These are phyloP conservation scores for Anagrus nilaparvatae DNA, from an alignment of 1,140 invertebrate genomes.

Conservation along the genomic window DNA sequence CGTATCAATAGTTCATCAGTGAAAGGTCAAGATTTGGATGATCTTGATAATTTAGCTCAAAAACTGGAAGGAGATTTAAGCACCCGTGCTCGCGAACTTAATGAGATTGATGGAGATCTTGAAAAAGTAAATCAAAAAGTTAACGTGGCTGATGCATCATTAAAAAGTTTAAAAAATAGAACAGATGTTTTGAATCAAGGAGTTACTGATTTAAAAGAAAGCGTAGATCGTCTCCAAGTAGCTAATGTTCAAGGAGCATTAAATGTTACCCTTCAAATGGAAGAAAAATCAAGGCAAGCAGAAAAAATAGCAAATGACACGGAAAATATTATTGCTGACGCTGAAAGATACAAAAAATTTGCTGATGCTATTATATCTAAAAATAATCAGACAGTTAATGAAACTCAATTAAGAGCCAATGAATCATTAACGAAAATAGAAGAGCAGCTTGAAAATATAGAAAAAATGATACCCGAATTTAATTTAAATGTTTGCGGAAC, in stretches of 20 bases:
- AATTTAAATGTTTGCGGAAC: constrained; percentile 87
- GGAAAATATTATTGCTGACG: constrained; percentile 53
- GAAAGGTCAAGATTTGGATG: constrained; percentile 62
- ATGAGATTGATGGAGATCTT: constrained; percentile 52
- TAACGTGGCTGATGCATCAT: constrained; percentile 62
- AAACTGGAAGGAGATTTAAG: constrained; percentile 46
- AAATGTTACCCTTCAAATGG: constrained; percentile 77
- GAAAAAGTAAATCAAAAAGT: constrained; percentile 70
- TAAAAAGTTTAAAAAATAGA: constrained; percentile 63
- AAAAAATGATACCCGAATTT: constrained; percentile 66
- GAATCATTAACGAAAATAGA: constrained; percentile 55
- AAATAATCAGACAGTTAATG: constrained; percentile 57
- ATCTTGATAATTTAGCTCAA: constrained; percentile 47
- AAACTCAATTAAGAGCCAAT: constrained; percentile 58
- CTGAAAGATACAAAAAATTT: constrained; percentile 69
- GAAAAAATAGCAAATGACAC: constrained; percentile 52
- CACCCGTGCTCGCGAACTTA: constrained; percentile 44
- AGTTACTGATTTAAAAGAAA: constrained; percentile 66
- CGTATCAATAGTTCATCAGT: constrained; percentile 62
- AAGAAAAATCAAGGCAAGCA: constrained; percentile 55
- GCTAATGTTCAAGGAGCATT: constrained; percentile 90
- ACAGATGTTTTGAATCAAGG: constrained; percentile 62
- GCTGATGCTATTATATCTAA: constrained; percentile 70
- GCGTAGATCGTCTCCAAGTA: constrained; percentile 86
- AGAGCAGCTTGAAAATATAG: constrained; percentile 54